Evolutionary conservation across 1,140 invertebrate genomes (phyloP), one percentile per base, ranked within the genome.

Genomic region (Cherax quadricarinatus): DNA sequence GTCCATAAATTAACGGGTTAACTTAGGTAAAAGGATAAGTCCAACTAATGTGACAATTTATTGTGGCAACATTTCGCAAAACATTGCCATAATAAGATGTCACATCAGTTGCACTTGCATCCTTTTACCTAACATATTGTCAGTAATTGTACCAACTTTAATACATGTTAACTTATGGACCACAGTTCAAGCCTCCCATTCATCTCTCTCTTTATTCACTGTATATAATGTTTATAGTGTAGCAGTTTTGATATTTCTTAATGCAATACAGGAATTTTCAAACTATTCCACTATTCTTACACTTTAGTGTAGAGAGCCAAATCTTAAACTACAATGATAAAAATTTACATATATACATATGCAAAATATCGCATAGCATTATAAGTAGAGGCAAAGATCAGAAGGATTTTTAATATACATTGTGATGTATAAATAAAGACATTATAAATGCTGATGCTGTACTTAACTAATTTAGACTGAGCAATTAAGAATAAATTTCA

Each of bases 291-390:
- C 49, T 57, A 41, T 53, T 53, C 66, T 48, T 73, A 87, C 21
- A 53, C 78, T 73, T 73, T 87, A 66, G 21, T 78, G 48, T 78
- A 78, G 70, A 24, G 85, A 51, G 30, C 70, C 70, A 87, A 87
- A 87, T 75, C 85, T 78, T 75, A 78, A 75, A 78, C 30, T 87
- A 87, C 70, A 78, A 49, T 78, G 49, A 57, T 49, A 48, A 53
- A 18, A 87, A 87, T 87, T 87, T 87, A 87, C 85, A 87, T 87
- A 87, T 87, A 73, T 87, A 87, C 85, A 87, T 75, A 53, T 78
- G 85, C 70, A 87, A 73, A 87, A 66, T 87, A 70, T 66, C 62
- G 49, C 62, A 86, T 24, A 53, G 30, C 18, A 51, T 86, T 57
- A 78, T 30, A 53, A 78, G 85, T 75, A 86, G 49, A 87, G 85